Percentiles rank a stretch among this genome's conserved stretches.
Evolutionary conservation across 2,113 vertebrate genomes (phyloP).

Genomic region (Aldabrachelys gigantea): DNA sequence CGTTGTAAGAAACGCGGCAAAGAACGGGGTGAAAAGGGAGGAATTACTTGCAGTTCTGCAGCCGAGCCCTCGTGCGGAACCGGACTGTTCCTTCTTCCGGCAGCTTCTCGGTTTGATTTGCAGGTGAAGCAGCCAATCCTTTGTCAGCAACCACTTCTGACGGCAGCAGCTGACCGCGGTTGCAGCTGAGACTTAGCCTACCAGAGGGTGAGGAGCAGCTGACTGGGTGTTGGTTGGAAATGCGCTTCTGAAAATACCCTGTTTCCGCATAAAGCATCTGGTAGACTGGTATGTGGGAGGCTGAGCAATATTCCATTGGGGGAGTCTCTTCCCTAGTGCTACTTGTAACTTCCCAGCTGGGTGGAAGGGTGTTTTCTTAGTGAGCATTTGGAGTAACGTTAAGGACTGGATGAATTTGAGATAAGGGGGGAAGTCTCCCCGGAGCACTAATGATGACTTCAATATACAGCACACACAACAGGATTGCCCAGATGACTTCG

Average conservation of each 20-base stretch:
- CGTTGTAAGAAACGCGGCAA: not conserved
- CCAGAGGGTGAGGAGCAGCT: no score
- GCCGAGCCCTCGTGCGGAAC: not conserved
- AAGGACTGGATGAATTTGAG: not conserved
- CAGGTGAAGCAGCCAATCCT: not conserved
- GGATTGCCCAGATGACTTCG: not conserved
- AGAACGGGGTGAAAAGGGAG: no score
- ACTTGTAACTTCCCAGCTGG: not conserved
- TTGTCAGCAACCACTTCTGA: no score
- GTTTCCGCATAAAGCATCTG: not conserved
- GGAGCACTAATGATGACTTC: not conserved
- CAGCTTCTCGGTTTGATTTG: not conserved
- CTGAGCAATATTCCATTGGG: no score
- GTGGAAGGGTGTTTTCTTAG: not conserved
- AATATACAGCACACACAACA: not conserved
- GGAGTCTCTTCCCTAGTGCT: not conserved
- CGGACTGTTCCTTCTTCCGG: no score
- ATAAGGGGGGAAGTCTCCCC: not conserved
- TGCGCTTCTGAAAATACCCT: no score
- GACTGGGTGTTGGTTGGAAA: not conserved
- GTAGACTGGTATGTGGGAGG: no score
- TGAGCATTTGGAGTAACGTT: not conserved
- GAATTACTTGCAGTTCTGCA: not conserved
- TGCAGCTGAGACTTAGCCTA: no score
- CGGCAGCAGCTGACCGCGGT: no score